A percentile compares a stretch with the other conserved stretches of the same genome.
These are phyloP conservation scores for Heterocephalus glaber DNA, from an alignment of 2,113 vertebrate genomes.

Conservation along the genomic window DNA sequence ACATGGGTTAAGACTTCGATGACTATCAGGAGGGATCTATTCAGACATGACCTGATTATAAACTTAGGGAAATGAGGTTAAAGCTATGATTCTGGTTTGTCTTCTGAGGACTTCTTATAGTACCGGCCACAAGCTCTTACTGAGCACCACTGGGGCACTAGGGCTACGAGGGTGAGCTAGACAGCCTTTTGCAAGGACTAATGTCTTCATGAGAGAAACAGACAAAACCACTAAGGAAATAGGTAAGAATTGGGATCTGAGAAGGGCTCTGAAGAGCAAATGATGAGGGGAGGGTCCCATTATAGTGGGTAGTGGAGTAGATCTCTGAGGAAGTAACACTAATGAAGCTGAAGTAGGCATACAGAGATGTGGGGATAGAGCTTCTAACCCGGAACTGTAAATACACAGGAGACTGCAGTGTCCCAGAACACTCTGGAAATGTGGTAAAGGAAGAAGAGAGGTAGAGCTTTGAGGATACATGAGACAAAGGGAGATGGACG, in stretches of 20 bases:
- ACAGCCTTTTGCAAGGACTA: neutral
- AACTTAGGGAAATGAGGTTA: neutral
- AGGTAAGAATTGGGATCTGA: neutral
- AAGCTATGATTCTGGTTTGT: neutral
- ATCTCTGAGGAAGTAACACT: neutral
- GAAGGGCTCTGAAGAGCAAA: neutral
- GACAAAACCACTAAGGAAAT: neutral
- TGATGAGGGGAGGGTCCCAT: too few relatives aligned
- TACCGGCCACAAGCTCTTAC: neutral
- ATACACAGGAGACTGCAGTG: neutral
- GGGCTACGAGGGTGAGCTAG: neutral
- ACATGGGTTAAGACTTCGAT: neutral
- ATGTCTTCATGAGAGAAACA: neutral
- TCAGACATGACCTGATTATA: neutral
- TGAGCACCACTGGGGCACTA: neutral
- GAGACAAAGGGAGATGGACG: neutral
- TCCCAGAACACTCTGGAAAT: neutral
- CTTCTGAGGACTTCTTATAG: neutral
- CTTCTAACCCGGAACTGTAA: neutral
- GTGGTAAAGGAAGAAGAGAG: neutral
- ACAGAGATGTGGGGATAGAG: neutral
- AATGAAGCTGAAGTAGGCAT: rapidly evolving
- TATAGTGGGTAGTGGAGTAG: too few relatives aligned
- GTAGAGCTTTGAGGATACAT: neutral
- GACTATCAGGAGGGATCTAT: neutral